phyloP scores from a whole-genome alignment of 2,888 invertebrate genomes.

The Ophioninae sp. region DNA sequence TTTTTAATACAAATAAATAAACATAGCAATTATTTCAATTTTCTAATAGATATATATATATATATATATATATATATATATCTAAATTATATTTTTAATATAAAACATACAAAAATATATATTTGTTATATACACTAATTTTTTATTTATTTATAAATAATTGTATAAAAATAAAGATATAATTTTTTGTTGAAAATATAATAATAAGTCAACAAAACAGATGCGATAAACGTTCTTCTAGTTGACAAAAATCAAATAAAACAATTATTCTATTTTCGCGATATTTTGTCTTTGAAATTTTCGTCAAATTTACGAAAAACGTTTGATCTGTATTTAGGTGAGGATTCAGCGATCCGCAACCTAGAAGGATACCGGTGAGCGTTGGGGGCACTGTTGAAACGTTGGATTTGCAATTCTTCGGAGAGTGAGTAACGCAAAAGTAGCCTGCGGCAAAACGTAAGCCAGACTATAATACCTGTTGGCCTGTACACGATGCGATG shows the following conservation, averaged over 20 bases:
- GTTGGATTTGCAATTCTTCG: slow-evolving; percentile 41
- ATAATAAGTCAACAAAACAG: too few species aligned
- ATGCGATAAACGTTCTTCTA: not conserved
- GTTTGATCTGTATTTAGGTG: not conserved
- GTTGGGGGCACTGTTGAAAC: slow-evolving; percentile 6
- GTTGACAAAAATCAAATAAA: not conserved
- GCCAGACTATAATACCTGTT: slow-evolving; percentile 44
- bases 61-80: too few species aligned
- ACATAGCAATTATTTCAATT: too few species aligned
- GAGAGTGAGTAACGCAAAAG: slow-evolving; percentile 13
- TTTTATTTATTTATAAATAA: too few species aligned
- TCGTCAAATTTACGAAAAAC: not conserved
- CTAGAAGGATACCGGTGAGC: slow-evolving; percentile 15
- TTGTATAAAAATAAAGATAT: too few species aligned
- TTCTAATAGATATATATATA: too few species aligned
- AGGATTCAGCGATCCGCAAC: not conserved
- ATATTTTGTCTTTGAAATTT: not conserved
- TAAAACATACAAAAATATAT: too few species aligned
- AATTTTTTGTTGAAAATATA: too few species aligned
- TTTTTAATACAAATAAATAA: too few species aligned
- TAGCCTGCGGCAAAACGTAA: slow-evolving; percentile 41
- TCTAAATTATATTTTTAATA: too few species aligned
- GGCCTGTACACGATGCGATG: slow-evolving; percentile 33
- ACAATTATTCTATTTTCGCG: not conserved
- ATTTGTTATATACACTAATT: too few species aligned